Evolutionary conservation across 2,113 vertebrate genomes (phyloP), one percentile per base, ranked within the genome.

Genomic region (Cyanistes caeruleus): DNA sequence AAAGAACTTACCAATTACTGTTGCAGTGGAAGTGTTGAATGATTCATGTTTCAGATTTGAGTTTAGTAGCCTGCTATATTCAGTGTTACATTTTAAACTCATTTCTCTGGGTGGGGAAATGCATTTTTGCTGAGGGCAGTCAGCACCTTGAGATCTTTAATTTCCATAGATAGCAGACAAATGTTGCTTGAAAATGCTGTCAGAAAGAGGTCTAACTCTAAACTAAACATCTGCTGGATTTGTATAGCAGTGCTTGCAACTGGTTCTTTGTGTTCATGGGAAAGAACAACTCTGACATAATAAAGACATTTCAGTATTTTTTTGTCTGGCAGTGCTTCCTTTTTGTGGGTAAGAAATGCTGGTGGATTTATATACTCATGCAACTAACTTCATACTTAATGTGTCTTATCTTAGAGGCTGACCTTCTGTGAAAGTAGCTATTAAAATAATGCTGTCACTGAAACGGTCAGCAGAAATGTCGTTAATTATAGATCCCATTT

Each of bases 401-500:
- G 51, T 41, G 41, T 77, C 62, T 83, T 83, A 49, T 94, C 69
- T 84, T 39, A 52, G 80, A 67, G 55, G 39, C 58, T 94, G 55
- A 41, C 55, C 20, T 78, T 78, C 52, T 88, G 51, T 64, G 67
- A 88, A 92, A 80, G 52, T 22, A 86, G 35, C 51, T 65, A 92
- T 92, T 88, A 80, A 80, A 94, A 77, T 65, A 73, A 53, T 72
- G 13, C 22, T 81, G 43, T 63, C 44, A 39, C 33, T 87, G 63
- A 86, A 92, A 62, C 4, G 28, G 84, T 94, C 91, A 95, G 56
- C 35, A 63, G 60, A 84, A 55, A 95, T 87, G 27, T 33, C 52
- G 68, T 91, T 89, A 89, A 81, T 89, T 94, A 84, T 44, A 78
- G 49, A 78, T 59, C 30, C 63, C 17, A 56, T 89, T 96, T 89